Base-by-base conservation (phyloP, 2,797 vertebrate genomes). In the Argyrosomus regius region DNA sequence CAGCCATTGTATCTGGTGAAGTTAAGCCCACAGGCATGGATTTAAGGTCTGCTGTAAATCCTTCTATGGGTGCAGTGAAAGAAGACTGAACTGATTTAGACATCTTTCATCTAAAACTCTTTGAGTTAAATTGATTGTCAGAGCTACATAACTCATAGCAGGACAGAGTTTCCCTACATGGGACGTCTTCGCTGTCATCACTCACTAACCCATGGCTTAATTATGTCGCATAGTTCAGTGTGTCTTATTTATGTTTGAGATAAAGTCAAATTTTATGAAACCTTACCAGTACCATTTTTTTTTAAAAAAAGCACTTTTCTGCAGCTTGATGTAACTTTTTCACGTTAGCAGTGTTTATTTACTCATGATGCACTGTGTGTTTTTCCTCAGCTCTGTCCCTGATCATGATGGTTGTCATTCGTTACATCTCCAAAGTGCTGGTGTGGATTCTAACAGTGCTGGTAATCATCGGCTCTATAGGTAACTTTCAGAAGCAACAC, bases 351-450 rank as follows among this genome's bases (percentile, higher is more conserved):
- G 5, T 74, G 10, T 83, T 78, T 5, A 28, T 56, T 16, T 28
- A 35, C 10, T 72, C 2, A 26, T 0, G 3, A 35, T 22, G 1
- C 5, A 1, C 9, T 50, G 7, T 68, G 41, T 39, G 70, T 26
- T 52, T 24, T 17, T 58, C 10, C 35, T 46, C 95, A 99, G 98
- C 97, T 93, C 93, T 99, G 46, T 99, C 98, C 85, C 93, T 98
- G 94, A 96, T 98, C 89, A 94, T 99, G 95, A 99, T 99, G 98
- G 95, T 96, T 63, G 94, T 98, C 91, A 99, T 99, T 87, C 97
- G 98, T 80, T 99, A 97, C 94, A 99, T 99, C 93, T 97, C 98
- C 72, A 96, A 93, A 90, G 86, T 99, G 14, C 94, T 99, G 90
- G 97, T 99, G 67, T 98, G 97, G 97, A 97, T 99, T 88, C 83